Evolutionary conservation across 2,888 invertebrate species (phyloP).

Genomic region (Cheilosia pagana): DNA sequence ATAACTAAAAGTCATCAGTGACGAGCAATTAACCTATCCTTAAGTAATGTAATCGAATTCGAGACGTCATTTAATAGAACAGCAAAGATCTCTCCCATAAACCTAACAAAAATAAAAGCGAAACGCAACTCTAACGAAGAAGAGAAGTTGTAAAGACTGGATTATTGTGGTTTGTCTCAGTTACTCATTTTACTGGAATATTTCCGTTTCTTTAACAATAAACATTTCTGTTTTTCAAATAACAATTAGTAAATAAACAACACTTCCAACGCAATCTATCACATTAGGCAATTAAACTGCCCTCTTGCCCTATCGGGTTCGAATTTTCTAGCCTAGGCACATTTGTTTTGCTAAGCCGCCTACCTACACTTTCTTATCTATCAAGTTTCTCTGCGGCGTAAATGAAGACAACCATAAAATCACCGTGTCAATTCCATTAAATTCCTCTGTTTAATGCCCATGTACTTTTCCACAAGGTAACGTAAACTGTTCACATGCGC

Average conservation of each 20-base stretch:
- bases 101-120: too few species aligned
- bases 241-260: slow-evolving; percentile 4
- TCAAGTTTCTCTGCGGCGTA: neutral
- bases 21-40: too few species aligned
- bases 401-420: neutral
- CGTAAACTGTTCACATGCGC: neutral
- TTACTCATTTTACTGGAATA: too few species aligned
- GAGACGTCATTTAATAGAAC: too few species aligned
- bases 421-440: neutral
- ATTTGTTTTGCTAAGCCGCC: neutral
- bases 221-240: neutral
- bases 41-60: too few species aligned
- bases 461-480: neutral
- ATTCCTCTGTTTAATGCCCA: neutral
- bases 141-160: too few species aligned
- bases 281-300: neutral
- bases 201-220: too few species aligned
- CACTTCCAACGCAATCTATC: neutral
- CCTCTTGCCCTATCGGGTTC: slow-evolving; percentile 1
- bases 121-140: too few species aligned
- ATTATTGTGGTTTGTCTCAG: too few species aligned
- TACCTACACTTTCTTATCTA: neutral
- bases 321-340: neutral
- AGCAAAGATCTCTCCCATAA: too few species aligned
- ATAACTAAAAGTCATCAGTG: too few species aligned